These are phyloP conservation scores for Pantherophis vulpinus DNA, from an alignment of 2,797 vertebrate species.

Conservation along the genomic window DNA sequence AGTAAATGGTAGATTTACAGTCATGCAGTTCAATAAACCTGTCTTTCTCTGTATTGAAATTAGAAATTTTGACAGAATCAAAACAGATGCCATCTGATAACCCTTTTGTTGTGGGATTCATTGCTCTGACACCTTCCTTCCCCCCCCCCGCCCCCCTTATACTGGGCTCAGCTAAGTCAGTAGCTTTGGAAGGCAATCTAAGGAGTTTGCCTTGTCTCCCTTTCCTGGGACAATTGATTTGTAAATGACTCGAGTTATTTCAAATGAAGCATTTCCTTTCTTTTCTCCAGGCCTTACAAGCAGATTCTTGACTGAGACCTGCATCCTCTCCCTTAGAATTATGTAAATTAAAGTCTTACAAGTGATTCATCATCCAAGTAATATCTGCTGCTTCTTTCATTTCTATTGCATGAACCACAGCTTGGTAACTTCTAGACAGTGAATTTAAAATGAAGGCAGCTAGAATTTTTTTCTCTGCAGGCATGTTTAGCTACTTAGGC, in stretches of 20 bases:
- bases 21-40: neutral
- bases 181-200: neutral
- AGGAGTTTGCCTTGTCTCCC: neutral
- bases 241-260: neutral
- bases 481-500: neutral
- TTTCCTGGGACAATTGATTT: neutral
- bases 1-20: neutral
- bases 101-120: neutral
- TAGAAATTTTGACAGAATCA: neutral
- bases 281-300: neutral
- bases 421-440: neutral
- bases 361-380: neutral
- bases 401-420: neutral
- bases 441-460: neutral
- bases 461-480: neutral
- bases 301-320: neutral
- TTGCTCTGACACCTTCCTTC: neutral
- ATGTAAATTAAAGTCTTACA: neutral
- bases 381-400: neutral
- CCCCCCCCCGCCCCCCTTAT: neutral
- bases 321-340: neutral
- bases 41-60: neutral
- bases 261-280: neutral
- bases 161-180: neutral
- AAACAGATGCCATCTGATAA: neutral